These are phyloP conservation scores for Marcusenius ussheri DNA, from an alignment of 2,113 vertebrate species.

Conservation along the genomic window DNA sequence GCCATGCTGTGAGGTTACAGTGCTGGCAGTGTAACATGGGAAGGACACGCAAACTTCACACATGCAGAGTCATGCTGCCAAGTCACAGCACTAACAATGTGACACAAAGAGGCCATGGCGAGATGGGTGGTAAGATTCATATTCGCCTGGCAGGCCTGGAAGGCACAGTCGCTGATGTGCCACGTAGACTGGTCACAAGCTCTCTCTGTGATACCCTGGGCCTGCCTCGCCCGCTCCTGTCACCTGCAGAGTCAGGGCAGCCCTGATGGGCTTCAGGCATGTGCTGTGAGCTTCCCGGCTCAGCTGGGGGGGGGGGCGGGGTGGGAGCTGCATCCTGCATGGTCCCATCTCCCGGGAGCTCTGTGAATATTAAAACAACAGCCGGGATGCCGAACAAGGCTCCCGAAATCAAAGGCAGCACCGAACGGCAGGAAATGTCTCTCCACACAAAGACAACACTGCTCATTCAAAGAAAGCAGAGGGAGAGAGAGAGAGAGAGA, in stretches of 20 bases:
- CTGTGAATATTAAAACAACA: constrained; percentile 60
- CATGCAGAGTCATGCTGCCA: neutral
- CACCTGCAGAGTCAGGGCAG: neutral
- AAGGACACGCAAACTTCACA: neutral
- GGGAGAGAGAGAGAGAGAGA: neutral
- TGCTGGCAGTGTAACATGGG: neutral
- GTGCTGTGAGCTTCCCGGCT: neutral
- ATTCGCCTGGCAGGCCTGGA: neutral
- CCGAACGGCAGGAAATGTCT: constrained; percentile 62
- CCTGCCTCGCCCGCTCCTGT: neutral
- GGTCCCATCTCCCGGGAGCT: constrained; percentile 7
- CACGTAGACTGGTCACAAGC: neutral
- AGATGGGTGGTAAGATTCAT: neutral
- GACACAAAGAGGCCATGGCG: too few species aligned
- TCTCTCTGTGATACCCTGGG: neutral
- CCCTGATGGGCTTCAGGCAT: neutral
- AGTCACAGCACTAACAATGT: neutral
- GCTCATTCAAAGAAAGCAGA: constrained; percentile 27
- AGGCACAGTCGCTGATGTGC: neutral
- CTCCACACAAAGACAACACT: constrained; percentile 47
- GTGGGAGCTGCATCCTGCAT: constrained; percentile 31
- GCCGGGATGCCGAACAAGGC: constrained; percentile 47
- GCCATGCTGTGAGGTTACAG: neutral
- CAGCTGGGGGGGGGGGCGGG: neutral
- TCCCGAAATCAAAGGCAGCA: constrained; percentile 65